Base-by-base conservation (phyloP, 2,797 vertebrate genomes). In the Pitangus sulphuratus region DNA sequence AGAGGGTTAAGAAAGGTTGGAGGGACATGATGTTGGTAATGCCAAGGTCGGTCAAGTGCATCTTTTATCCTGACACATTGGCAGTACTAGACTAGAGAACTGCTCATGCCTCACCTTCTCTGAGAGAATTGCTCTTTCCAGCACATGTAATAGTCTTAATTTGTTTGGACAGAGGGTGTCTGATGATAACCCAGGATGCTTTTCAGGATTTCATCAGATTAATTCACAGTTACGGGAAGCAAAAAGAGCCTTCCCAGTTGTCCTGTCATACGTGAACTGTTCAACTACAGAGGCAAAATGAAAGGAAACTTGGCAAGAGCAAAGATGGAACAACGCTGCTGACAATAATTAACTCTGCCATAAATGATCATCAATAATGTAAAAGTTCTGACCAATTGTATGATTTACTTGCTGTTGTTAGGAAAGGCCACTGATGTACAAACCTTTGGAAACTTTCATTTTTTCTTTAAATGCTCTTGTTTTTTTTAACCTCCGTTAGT, bases 201-300 rank as follows among this genome's bases (percentile, higher is more conserved):
- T 68, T 66, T 84, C 37, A 50, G 77, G n/a, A 47, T 92, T 78
- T 82, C 54, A 35, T 64, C 74, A 84, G 66, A 37, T 89, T 61
- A 56, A 50, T 65, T 79, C 50, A 53, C 5, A 7, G 21, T 65
- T 88, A 25, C 0, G 6, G 83, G 44, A 84, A 91, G 57, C 51
- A 71, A 42, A 11, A 80, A 48, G 61, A 82, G 20, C 70, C 28
- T 94, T 94, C 33, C 24, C 0, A 5, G n/a, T 79, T 91, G 31
- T 33, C 20, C 42, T 66, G 47, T 58, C 13, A 0, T 33, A 14
- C 5, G 22, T 40, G 17, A 89, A 22, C 60, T 62, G 4, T 35
- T 89, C 0, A 2, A 45, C 51, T 70, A 58, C 0, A 0, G 15
- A 12, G 42, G 40, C 6, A 30, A 26, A 68, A 12, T 19, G 25